These are phyloP conservation scores for Cataglyphis albicans DNA, from an alignment of 2,888 invertebrate species.

Conservation along the genomic window DNA sequence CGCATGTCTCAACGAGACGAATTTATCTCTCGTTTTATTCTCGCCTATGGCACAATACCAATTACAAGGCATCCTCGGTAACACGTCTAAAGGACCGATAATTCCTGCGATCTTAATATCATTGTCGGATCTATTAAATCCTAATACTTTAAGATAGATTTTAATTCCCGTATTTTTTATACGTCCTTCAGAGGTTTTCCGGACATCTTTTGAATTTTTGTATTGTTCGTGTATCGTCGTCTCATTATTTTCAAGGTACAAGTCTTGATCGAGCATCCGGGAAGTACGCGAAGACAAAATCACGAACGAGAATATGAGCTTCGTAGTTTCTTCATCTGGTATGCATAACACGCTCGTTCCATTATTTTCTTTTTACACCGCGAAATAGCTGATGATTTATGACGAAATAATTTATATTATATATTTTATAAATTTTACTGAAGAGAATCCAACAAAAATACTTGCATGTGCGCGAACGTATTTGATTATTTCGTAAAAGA, in stretches of 20 bases:
- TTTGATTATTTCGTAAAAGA: neutral
- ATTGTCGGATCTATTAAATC: constrained; percentile 13
- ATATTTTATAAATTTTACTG: too few relatives aligned
- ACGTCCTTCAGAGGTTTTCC: constrained; percentile 11
- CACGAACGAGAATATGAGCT: neutral
- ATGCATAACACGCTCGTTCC: constrained; percentile 11
- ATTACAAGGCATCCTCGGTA: neutral
- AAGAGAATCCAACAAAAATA: neutral
- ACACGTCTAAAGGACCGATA: neutral
- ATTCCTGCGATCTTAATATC: neutral
- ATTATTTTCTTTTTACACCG: neutral
- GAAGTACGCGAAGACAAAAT: constrained; percentile 29
- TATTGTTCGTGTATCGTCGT: neutral
- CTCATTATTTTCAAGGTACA: neutral
- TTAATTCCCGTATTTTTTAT: neutral
- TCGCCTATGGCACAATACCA: neutral
- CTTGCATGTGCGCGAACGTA: neutral
- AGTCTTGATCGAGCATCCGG: neutral
- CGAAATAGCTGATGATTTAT: constrained; percentile 1
- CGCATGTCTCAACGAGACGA: constrained; percentile 41
- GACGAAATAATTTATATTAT: neutral
- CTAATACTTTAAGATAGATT: constrained; percentile 8
- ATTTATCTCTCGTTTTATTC: constrained; percentile 14
- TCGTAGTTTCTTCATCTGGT: neutral
- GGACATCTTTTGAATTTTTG: neutral